Percentiles rank a stretch among this genome's conserved stretches.
phyloP scores from a whole-genome alignment of 35 echinoderm and acorn worm genomes.

The Holothuria glaberrima region DNA sequence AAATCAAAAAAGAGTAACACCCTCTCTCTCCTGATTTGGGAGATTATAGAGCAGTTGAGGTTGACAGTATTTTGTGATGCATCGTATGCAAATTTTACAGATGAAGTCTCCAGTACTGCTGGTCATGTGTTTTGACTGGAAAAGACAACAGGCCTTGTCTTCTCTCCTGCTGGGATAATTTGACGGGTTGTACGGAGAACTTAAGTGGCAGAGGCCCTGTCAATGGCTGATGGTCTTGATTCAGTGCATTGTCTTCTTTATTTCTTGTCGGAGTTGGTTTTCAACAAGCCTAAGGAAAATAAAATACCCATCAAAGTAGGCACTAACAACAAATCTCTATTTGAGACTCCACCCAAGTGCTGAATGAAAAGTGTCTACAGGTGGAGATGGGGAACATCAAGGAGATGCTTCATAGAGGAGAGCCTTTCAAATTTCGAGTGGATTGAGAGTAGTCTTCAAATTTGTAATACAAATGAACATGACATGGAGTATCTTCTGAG shows the following conservation, averaged over 20 bases:
- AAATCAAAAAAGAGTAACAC: constrained; percentile 8
- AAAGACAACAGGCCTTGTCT: background rate
- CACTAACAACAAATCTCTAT: constrained; percentile 41
- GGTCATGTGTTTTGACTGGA: constrained; percentile 32
- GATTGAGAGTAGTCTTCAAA: background rate
- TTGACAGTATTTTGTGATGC: constrained; percentile 20
- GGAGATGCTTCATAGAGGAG: background rate
- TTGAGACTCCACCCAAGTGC: constrained; percentile 44
- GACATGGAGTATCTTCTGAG: background rate
- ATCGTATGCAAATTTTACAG: constrained; percentile 34
- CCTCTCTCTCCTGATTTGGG: constrained; percentile 15
- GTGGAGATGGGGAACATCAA: constrained; percentile 31
- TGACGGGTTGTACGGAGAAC: constrained; percentile 22
- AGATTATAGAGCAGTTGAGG: constrained; percentile 19
- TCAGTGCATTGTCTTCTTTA: background rate
- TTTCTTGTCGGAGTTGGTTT: background rate
- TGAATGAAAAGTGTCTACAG: constrained; percentile 31
- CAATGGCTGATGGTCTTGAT: constrained; percentile 17
- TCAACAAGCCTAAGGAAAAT: constrained; percentile 1
- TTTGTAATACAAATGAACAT: background rate
- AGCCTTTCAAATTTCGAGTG: background rate
- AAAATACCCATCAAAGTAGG: background rate
- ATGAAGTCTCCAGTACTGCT: constrained; percentile 38
- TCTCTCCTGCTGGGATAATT: background rate
- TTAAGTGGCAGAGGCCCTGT: background rate